phyloP scores from a whole-genome alignment of 2,888 invertebrate genomes.

The Scaptomyza polygonia region DNA sequence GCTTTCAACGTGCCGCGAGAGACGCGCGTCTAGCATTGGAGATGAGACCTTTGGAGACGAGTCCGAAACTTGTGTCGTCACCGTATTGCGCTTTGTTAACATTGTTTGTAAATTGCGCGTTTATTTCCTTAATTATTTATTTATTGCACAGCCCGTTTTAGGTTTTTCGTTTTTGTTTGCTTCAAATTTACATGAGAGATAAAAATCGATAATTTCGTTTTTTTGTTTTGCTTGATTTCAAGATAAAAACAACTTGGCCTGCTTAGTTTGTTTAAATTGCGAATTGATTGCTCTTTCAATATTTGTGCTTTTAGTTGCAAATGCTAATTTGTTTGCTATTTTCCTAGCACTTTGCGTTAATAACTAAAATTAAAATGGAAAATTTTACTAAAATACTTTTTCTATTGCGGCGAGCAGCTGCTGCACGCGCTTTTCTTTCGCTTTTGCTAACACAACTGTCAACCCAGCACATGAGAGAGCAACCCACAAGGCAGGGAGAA shows the following conservation, averaged over 20 bases:
- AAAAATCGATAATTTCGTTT: conserved; percentile 50
- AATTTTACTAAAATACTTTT: conserved; percentile 48
- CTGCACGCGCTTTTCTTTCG: conserved; percentile 58
- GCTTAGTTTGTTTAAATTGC: conserved; percentile 14
- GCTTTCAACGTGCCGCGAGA: conserved; percentile 78
- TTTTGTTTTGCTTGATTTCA: conserved; percentile 14
- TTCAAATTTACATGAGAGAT: not conserved
- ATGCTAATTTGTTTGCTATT: conserved; percentile 2
- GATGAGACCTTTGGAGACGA: conserved; percentile 42
- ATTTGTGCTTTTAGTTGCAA: conserved; percentile 8
- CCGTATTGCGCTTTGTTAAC: conserved; percentile 59
- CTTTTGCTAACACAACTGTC: conserved; percentile 55
- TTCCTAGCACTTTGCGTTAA: conserved; percentile 31
- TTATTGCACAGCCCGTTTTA: conserved; percentile 40
- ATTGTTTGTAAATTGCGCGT: conserved; percentile 28
- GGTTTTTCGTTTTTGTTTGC: not conserved
- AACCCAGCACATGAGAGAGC: conserved; percentile 19
- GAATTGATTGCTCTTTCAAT: conserved; percentile 13
- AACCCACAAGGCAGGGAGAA: conserved; percentile 32
- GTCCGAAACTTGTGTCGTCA: conserved; percentile 57
- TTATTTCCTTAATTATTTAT: conserved; percentile 10
- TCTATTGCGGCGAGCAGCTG: conserved; percentile 51
- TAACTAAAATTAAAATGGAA: conserved; percentile 57
- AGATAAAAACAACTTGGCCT: conserved; percentile 24
- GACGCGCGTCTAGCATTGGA: conserved; percentile 76